Conservation (phyloP, 2,888 invertebrate species). For the Drosophila paucipuncta region DNA sequence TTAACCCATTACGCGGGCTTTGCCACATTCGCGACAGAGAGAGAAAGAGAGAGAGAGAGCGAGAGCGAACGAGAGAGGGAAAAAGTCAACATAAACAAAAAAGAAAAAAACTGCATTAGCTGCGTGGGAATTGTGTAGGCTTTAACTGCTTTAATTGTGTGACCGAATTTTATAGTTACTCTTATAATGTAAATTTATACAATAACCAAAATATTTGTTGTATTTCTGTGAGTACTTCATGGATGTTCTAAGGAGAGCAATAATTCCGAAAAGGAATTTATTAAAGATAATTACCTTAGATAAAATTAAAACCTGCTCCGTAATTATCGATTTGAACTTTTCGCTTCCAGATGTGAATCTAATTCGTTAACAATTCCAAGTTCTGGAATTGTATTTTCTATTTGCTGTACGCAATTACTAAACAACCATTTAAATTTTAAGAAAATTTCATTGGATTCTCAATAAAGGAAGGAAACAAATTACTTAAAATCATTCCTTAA, state of each 20-base stretch:
- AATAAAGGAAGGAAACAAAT: not conserved
- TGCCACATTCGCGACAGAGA: not conserved
- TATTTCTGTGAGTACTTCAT: not conserved
- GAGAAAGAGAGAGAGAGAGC: not conserved
- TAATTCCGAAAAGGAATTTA: not conserved
- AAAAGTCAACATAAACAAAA: slow-evolving; percentile 47
- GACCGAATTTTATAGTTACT: slow-evolving; percentile 10
- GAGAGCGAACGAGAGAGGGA: slow-evolving; percentile 13
- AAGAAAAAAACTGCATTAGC: slow-evolving; percentile 21
- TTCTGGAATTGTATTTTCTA: not conserved
- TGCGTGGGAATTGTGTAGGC: slow-evolving; percentile 53
- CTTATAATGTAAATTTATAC: slow-evolving; percentile 4
- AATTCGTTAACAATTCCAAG: not conserved
- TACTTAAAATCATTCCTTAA: not conserved
- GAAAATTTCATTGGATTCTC: too few relatives aligned
- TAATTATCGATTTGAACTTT: not conserved
- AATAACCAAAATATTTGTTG: not conserved
- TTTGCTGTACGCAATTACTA: too few relatives aligned
- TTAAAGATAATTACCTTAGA: not conserved
- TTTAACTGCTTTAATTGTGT: slow-evolving; percentile 20
- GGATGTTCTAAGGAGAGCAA: not conserved
- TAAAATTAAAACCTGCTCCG: not conserved
- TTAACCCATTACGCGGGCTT: slow-evolving; percentile 38
- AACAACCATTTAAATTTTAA: too few relatives aligned
- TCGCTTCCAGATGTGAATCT: not conserved